phyloP scores from a whole-genome alignment of 2,888 invertebrate genomes.

The Mactromeris polynyma region DNA sequence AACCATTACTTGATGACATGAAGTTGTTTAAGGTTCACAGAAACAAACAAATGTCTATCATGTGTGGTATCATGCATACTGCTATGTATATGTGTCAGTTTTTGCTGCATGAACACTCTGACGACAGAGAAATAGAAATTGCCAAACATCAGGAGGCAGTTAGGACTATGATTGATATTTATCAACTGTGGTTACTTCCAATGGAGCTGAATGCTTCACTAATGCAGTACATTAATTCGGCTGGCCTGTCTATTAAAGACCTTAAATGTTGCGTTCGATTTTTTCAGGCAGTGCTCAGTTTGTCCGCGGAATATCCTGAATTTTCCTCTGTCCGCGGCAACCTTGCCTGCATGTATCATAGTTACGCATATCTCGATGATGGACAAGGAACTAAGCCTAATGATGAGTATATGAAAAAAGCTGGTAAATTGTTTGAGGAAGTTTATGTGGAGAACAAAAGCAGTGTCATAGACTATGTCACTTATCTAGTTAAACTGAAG shows the following conservation, averaged over 20 bases:
- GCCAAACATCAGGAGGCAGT: constrained; percentile 42
- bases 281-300: constrained; percentile 34
- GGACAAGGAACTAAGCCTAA: background rate
- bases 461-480: constrained; percentile 35
- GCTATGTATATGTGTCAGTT: constrained; percentile 45
- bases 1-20: constrained; percentile 52
- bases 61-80: constrained; percentile 29
- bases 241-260: constrained; percentile 32
- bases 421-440: constrained; percentile 29
- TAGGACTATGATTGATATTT: constrained; percentile 36
- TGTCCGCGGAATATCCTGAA: constrained; percentile 41
- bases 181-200: constrained; percentile 33
- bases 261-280: constrained; percentile 1
- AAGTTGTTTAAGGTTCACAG: constrained; percentile 40
- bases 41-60: constrained; percentile 38
- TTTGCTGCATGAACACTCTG: constrained; percentile 32
- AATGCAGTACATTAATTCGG: constrained; percentile 37
- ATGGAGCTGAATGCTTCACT: constrained; percentile 38
- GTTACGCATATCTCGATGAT: background rate
- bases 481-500: constrained; percentile 32
- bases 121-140: background rate
- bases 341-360: constrained; percentile 43
- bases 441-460: constrained; percentile 25
- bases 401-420: constrained; percentile 16
- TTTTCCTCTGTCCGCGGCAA: constrained; percentile 8